These are phyloP conservation scores for Cephonodes hylas DNA, from an alignment of 2,888 invertebrate genomes.

Conservation along the genomic window DNA sequence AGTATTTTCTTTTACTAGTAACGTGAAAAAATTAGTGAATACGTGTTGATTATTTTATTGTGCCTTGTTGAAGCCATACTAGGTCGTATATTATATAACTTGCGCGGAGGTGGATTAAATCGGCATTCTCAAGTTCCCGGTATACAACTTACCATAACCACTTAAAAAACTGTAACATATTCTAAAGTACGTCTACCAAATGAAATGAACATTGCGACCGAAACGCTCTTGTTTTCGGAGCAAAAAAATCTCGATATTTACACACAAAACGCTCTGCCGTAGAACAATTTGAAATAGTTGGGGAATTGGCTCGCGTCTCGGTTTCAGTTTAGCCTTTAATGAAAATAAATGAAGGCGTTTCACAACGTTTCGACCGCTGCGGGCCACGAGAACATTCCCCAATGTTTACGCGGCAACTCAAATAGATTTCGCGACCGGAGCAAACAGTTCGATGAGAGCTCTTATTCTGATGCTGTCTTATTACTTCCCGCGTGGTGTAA, in stretches of 20 bases:
- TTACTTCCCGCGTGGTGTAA: slow-evolving; percentile 34
- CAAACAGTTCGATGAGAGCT: slow-evolving; percentile 32
- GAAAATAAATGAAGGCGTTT: slow-evolving; percentile 41
- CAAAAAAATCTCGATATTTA: slow-evolving; percentile 17
- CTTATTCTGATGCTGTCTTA: slow-evolving; percentile 35
- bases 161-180: background rate
- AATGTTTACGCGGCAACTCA: slow-evolving; percentile 30
- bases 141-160: background rate
- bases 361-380: slow-evolving; percentile 27
- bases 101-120: background rate
- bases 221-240: slow-evolving; percentile 7
- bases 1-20: slow-evolving; percentile 9
- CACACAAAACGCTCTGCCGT: slow-evolving; percentile 15
- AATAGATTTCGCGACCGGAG: slow-evolving; percentile 31
- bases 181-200: background rate
- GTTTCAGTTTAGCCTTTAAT: slow-evolving; percentile 31
- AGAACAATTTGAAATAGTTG: slow-evolving; percentile 22
- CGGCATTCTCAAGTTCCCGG: background rate
- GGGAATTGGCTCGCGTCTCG: slow-evolving; percentile 21
- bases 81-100: background rate
- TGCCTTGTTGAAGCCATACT: no score
- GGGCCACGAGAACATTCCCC: slow-evolving; percentile 25
- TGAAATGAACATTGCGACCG: background rate
- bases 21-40: background rate
- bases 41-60: background rate